Evolutionary conservation across 2,113 vertebrate species (phyloP).

Genomic region (Aix galericulata): DNA sequence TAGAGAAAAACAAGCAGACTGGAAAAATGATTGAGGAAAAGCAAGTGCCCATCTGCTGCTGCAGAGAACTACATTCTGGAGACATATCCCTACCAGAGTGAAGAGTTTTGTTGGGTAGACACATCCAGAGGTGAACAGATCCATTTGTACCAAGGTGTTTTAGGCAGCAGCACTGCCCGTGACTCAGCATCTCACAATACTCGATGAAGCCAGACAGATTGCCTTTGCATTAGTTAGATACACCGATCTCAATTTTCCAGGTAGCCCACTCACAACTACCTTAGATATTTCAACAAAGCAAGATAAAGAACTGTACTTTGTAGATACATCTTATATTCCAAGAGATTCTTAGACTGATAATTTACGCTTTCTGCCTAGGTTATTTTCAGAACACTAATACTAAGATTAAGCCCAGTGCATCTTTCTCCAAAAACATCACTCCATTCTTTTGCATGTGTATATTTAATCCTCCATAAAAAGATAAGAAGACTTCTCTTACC

Average conservation of each 20-base stretch:
- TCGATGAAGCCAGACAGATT: neutral
- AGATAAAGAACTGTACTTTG: neutral
- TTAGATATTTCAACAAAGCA: neutral
- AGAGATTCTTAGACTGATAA: neutral
- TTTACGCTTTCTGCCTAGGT: neutral
- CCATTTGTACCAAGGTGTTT: neutral
- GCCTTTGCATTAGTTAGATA: neutral
- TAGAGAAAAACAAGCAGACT: neutral
- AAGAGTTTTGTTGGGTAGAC: neutral
- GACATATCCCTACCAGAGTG: neutral
- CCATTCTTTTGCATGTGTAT: neutral
- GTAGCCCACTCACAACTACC: neutral
- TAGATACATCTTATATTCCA: neutral
- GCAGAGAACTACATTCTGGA: neutral
- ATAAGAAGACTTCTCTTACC: slow-evolving; percentile 69
- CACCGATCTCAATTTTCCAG: neutral
- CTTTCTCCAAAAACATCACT: neutral
- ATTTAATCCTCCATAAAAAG: neutral
- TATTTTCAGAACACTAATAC: neutral
- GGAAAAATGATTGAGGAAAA: neutral
- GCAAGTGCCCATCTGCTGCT: neutral
- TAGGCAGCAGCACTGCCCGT: neutral
- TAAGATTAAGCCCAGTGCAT: neutral
- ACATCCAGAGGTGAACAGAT: neutral
- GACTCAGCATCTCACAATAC: neutral